Evolutionary conservation across 2,113 vertebrate species (phyloP).

Genomic region (Catagonus wagneri): DNA sequence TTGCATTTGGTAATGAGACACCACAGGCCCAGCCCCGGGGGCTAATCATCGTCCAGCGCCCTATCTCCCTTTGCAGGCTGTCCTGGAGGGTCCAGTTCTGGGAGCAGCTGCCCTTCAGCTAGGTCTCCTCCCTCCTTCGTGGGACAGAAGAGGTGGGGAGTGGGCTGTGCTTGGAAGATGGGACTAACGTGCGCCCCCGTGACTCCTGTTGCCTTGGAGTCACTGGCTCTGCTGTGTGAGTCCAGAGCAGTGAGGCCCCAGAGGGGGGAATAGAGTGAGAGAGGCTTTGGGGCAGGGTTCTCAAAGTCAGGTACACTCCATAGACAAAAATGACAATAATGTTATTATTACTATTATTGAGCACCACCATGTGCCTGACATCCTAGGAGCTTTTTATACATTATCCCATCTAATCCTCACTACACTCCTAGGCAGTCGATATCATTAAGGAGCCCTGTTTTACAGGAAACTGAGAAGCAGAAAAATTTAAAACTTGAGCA

Average conservation of each 20-base stretch:
- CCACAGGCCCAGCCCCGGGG: conserved; percentile 64
- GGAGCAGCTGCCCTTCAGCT: conserved; percentile 73
- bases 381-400: background rate
- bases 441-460: background rate
- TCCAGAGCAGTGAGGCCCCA: background rate
- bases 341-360: background rate
- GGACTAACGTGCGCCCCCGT: background rate
- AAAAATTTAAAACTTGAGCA: background rate
- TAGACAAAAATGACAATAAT: conserved; percentile 21
- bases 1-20: conserved; percentile 87
- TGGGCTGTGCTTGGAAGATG: background rate
- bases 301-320: background rate
- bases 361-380: background rate
- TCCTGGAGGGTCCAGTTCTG: conserved; percentile 44
- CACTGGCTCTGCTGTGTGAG: too few relatives aligned
- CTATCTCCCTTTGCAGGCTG: conserved; percentile 69
- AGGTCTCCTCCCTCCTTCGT: background rate
- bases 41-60: conserved; percentile 74
- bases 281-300: background rate
- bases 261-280: background rate
- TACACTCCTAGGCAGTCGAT: background rate
- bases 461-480: background rate
- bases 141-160: background rate
- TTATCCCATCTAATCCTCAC: background rate
- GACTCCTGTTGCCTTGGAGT: background rate